Percentiles rank a stretch among this genome's conserved stretches.
phyloP scores from a whole-genome alignment of 2,113 vertebrate species.

The Oophaga pumilio region DNA sequence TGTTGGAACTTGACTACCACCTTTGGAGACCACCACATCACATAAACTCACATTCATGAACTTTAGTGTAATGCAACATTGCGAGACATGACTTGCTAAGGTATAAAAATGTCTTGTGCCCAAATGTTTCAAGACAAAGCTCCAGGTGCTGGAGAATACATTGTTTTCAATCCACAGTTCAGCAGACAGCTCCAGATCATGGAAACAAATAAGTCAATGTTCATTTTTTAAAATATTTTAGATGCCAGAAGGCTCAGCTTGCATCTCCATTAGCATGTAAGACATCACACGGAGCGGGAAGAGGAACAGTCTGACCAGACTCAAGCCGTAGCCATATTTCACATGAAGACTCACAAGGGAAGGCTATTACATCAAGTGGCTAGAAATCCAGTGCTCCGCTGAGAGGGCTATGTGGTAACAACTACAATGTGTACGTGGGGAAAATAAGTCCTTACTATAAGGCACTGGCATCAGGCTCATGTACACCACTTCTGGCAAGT shows the following conservation, averaged over 20 bases:
- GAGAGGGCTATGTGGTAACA: neutral
- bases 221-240: conserved; percentile 30
- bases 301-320: neutral
- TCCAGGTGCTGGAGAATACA: neutral
- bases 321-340: neutral
- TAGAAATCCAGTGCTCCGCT: neutral
- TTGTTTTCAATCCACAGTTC: conserved; percentile 1
- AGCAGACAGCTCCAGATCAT: conserved; percentile 22
- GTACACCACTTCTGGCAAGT: neutral
- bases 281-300: conserved; percentile 4
- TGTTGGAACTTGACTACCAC: too few species aligned
- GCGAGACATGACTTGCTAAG: neutral
- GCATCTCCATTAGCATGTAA: conserved; percentile 37
- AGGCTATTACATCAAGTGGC: neutral
- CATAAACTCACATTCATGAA: too few species aligned
- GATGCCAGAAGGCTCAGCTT: conserved; percentile 37
- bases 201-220: conserved; percentile 40
- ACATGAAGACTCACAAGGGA: neutral
- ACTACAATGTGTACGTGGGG: neutral
- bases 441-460: neutral
- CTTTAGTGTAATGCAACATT: too few species aligned
- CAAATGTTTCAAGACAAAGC: neutral
- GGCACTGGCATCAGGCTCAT: neutral
- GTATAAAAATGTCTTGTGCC: neutral
- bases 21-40: too few species aligned